Percentiles rank a stretch among this genome's conserved stretches.
Conservation (phyloP, 2,797 vertebrate genomes). For the Falco naumanni region DNA sequence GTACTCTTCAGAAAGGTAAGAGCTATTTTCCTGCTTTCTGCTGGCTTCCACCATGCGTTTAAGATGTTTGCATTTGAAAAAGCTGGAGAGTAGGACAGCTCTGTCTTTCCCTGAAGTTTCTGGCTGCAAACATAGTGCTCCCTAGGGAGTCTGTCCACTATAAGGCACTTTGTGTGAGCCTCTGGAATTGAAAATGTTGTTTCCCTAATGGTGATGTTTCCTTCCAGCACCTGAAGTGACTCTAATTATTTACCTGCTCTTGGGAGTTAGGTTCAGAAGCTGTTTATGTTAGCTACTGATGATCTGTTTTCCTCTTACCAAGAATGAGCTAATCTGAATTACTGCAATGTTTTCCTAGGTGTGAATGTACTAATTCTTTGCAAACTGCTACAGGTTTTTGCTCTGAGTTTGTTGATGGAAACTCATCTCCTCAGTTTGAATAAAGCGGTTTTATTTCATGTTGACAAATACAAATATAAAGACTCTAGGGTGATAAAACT, state of each 20-base stretch:
- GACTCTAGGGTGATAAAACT: neutral
- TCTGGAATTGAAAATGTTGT: neutral
- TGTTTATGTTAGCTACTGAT: neutral
- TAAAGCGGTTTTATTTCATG: neutral
- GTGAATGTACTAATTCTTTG: neutral
- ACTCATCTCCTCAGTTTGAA: neutral
- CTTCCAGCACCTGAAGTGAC: neutral
- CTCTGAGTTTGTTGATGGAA: neutral
- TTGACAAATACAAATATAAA: neutral
- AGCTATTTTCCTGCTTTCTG: neutral
- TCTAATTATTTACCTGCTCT: neutral
- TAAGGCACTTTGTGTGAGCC: neutral
- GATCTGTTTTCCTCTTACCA: neutral
- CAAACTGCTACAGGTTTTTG: neutral
- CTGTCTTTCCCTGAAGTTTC: neutral
- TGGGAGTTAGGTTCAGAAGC: neutral
- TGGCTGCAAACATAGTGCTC: neutral
- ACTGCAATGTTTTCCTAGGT: neutral
- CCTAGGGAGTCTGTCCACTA: neutral
- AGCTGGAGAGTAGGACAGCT: neutral
- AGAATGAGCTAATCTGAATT: neutral
- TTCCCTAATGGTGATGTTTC: neutral
- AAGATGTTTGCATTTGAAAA: neutral
- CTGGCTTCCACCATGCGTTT: neutral
- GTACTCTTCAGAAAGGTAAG: constrained; percentile 92